These are phyloP conservation scores for Nyctalus aviator DNA, from an alignment of 2,797 vertebrate genomes.

Conservation along the genomic window DNA sequence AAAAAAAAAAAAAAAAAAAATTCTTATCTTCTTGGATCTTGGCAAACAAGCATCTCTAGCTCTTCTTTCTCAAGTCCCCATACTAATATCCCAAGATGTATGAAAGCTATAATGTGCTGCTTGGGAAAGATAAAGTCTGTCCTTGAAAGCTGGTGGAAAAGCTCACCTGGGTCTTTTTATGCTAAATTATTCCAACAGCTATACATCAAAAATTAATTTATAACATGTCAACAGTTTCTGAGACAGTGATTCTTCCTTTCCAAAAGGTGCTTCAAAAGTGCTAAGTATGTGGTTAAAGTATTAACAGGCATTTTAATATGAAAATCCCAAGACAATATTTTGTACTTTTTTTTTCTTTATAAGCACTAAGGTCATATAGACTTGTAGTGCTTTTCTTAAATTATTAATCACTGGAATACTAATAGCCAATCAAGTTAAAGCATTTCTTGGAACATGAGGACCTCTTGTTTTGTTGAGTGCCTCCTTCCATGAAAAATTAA, in stretches of 20 bases:
- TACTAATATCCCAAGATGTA: background rate
- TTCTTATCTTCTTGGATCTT: conserved; percentile 23
- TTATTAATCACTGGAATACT: conserved; percentile 82
- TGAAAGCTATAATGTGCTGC: conserved; percentile 23
- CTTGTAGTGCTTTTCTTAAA: conserved; percentile 77
- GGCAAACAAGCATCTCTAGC: background rate
- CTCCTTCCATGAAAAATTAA: conserved; percentile 79
- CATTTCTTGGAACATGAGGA: conserved; percentile 70
- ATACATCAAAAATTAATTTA: conserved; percentile 70
- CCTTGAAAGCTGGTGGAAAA: conserved; percentile 56
- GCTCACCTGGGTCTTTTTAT: conserved; percentile 52
- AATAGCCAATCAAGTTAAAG: conserved; percentile 77
- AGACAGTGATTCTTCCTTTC: conserved; percentile 65
- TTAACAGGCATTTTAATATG: conserved; percentile 64
- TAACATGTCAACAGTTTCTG: conserved; percentile 13
- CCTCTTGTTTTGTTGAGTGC: conserved; percentile 71
- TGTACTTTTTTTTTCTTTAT: conserved; percentile 63
- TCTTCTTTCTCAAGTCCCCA: background rate
- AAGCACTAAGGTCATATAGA: conserved; percentile 72
- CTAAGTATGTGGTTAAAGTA: conserved; percentile 58
- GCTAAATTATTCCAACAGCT: conserved; percentile 54
- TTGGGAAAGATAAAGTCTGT: conserved; percentile 31
- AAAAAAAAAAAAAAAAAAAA: background rate
- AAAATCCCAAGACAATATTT: conserved; percentile 72
- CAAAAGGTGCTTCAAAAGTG: conserved; percentile 60